These are phyloP conservation scores for Biston betularia DNA, from an alignment of 2,888 invertebrate genomes.

Conservation along the genomic window DNA sequence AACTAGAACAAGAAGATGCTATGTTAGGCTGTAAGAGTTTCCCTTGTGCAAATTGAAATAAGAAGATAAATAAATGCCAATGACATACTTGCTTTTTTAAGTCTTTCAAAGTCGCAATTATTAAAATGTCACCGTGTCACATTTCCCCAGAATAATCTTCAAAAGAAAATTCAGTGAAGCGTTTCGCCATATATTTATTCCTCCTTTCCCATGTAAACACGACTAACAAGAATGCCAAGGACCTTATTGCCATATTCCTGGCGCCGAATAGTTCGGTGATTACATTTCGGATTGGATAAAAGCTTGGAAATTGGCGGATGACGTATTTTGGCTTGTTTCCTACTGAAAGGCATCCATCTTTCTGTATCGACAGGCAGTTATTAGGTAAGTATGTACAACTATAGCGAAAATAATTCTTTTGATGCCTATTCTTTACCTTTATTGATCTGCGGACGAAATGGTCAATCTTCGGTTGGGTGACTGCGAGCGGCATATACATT, in stretches of 20 bases:
- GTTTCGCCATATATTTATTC: neutral
- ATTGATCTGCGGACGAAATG: neutral
- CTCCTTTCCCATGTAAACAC: constrained; percentile 24
- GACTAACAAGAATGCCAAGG: constrained; percentile 27
- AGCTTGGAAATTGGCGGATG: constrained; percentile 11
- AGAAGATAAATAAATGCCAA: too few relatives aligned
- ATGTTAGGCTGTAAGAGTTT: too few relatives aligned
- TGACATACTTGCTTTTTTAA: too few relatives aligned
- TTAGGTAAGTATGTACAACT: neutral
- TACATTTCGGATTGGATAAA: constrained; percentile 27
- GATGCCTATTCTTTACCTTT: neutral
- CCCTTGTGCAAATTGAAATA: too few relatives aligned
- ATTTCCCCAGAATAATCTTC: neutral
- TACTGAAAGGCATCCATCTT: constrained; percentile 14
- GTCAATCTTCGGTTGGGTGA: too few relatives aligned
- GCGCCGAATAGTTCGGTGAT: constrained; percentile 29
- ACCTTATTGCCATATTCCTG: constrained; percentile 27
- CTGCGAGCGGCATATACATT: too few relatives aligned
- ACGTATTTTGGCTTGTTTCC: constrained; percentile 18
- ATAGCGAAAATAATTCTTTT: too few relatives aligned
- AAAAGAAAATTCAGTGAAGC: constrained; percentile 1
- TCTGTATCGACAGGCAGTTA: constrained; percentile 5
- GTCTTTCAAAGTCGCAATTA: neutral
- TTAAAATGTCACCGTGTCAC: neutral
- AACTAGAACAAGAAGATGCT: too few relatives aligned